Percentiles rank a stretch among this genome's conserved stretches.
Evolutionary conservation across 1,140 invertebrate genomes (phyloP).

Genomic region (Liolophura sinensis): DNA sequence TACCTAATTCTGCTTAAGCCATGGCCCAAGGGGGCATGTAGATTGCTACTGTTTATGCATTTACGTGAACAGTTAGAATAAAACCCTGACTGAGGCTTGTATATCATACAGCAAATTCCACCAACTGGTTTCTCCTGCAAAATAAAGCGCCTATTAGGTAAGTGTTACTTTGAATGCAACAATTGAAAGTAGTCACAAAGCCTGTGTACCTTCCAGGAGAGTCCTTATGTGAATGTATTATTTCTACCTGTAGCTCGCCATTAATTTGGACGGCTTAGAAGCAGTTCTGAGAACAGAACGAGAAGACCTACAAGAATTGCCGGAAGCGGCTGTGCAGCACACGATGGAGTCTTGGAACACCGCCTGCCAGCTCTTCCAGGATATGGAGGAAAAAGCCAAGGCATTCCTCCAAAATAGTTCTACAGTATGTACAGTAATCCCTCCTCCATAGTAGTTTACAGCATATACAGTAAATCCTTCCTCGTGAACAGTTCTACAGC

Average conservation of each 20-base stretch:
- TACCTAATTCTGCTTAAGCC: too few species aligned
- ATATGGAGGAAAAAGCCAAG: slow-evolving; percentile 68
- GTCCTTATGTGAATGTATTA: too few species aligned
- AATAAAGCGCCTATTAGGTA: too few species aligned
- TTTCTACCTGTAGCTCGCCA: slow-evolving; percentile 60
- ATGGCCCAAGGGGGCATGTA: too few species aligned
- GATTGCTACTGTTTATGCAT: too few species aligned
- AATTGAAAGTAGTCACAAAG: too few species aligned
- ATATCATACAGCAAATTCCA: too few species aligned
- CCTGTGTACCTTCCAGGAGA: too few species aligned
- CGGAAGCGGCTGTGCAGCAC: slow-evolving; percentile 49
- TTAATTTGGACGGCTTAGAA: slow-evolving; percentile 72
- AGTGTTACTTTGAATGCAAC: too few species aligned
- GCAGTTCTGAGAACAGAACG: slow-evolving; percentile 62
- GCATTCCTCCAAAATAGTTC: slow-evolving; percentile 71
- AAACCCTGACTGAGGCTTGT: too few species aligned
- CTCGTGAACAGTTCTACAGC: background rate
- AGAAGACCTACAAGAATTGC: slow-evolving; percentile 55
- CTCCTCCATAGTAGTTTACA: background rate
- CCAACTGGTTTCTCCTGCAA: too few species aligned
- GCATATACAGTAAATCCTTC: background rate
- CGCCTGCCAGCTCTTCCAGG: slow-evolving; percentile 49
- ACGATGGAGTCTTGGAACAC: slow-evolving; percentile 48
- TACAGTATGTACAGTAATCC: slow-evolving; percentile 59
- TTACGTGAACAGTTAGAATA: too few species aligned